Evolutionary conservation across 1,140 invertebrate species (phyloP), one percentile per base, ranked within the genome.

Genomic region (Drosophila repleta): DNA sequence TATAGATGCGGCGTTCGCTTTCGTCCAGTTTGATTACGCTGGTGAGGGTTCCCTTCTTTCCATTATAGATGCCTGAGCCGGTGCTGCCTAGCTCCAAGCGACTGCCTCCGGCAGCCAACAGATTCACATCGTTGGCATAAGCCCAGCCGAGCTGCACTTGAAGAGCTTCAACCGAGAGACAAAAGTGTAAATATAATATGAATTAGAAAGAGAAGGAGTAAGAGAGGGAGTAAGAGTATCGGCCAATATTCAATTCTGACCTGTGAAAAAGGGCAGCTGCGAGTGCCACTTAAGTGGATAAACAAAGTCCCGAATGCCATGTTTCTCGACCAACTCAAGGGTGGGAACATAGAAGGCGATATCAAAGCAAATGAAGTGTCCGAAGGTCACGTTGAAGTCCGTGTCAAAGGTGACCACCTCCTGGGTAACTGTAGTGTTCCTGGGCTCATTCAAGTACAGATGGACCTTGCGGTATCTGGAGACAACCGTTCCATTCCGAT

Each of bases 331-430:
- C 20, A 92, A 26, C 26, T 74, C 53, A 3, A 79, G 61, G 0
- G 77, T 74, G 0, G 96, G 96, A 4, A 93, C 84, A 46, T 94
- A 76, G 79, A 95, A 97, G 1, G 97, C 56, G 8, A 97, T 94
- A 90, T 97, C 97, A 70, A 96, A 96, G 80, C 96, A 96, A n/a
- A 94, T 95, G 52, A 96, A 94, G 6, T 94, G 93, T 0, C 96
- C 97, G 85, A 98, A 98, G 13, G 93, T 95, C 0, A 97, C 96
- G 4, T 95, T 95, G 79, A 97, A 98, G 90, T 97, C 96, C 0
- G 97, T 97, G 4, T 92, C 91, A 69, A 98, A 97, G 4, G 91
- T 93, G 0, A 93, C 90, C n/a, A 26, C 83, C 74, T 95, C 93
- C 0, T 79, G 74, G 6, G n/a, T 0, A 7, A 71, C 66, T 0